These are phyloP conservation scores for Phrynocephalus forsythii DNA, from an alignment of 2,797 vertebrate species.

Conservation along the genomic window DNA sequence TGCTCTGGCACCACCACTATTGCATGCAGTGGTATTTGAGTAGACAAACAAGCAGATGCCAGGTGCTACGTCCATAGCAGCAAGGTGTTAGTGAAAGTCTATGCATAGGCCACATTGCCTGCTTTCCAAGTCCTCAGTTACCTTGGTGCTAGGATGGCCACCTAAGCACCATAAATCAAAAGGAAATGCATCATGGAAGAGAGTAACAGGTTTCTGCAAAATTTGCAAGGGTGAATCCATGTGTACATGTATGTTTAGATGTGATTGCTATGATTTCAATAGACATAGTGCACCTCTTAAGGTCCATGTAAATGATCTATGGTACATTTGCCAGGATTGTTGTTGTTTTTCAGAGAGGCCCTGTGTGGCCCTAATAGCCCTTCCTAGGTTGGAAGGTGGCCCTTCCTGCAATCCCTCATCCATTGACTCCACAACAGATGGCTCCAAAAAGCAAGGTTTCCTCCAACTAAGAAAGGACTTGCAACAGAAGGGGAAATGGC, in stretches of 20 bases:
- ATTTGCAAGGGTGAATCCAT: background rate
- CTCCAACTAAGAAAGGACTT: too few species aligned
- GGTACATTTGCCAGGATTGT: too few species aligned
- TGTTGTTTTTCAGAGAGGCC: too few species aligned
- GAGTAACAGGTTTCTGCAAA: background rate
- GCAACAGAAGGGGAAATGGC: too few species aligned
- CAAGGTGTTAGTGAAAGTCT: background rate
- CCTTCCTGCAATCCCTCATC: too few species aligned
- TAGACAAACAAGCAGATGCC: background rate
- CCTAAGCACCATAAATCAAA: background rate
- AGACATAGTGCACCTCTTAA: background rate
- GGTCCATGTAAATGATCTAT: too few species aligned
- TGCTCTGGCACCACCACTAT: background rate
- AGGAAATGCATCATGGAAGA: background rate
- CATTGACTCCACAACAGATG: too few species aligned
- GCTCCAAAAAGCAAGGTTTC: too few species aligned
- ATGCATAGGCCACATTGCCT: background rate
- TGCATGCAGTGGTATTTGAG: background rate
- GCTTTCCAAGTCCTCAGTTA: background rate
- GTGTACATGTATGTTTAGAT: background rate
- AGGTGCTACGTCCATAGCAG: background rate
- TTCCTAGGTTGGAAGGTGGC: too few species aligned
- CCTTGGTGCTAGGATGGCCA: background rate
- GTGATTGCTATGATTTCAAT: background rate
- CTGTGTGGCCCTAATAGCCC: too few species aligned